These are phyloP conservation scores for Linyphia triangularis DNA, from an alignment of 2,888 invertebrate species.

Conservation along the genomic window DNA sequence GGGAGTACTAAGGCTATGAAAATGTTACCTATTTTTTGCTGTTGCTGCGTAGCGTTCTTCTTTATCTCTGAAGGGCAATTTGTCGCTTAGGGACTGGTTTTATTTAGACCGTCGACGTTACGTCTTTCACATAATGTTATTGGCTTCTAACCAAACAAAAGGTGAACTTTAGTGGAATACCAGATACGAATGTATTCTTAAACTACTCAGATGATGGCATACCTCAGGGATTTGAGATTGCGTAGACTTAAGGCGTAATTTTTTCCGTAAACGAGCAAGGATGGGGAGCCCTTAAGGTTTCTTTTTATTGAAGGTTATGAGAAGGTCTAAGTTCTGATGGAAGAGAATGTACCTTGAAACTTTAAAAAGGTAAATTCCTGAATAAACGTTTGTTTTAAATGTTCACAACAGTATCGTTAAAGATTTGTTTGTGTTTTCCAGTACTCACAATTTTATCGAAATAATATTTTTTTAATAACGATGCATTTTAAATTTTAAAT, in stretches of 20 bases:
- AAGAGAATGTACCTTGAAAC: constrained; percentile 24
- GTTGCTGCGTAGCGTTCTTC: background rate
- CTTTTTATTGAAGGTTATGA: constrained; percentile 50
- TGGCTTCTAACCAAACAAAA: constrained; percentile 71
- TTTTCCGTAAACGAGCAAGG: constrained; percentile 44
- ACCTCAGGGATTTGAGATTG: constrained; percentile 65
- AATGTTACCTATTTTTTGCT: constrained; percentile 48
- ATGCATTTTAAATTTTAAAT: no score
- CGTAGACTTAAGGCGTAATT: constrained; percentile 52
- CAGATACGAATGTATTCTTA: constrained; percentile 70
- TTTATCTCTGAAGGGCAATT: constrained; percentile 62
- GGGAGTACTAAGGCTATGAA: constrained; percentile 53
- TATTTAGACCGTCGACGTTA: constrained; percentile 64
- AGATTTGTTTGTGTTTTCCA: no score
- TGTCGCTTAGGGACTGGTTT: constrained; percentile 62
- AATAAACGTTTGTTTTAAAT: no score
- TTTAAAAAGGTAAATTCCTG: no score
- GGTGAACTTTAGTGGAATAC: constrained; percentile 62
- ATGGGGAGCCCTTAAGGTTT: constrained; percentile 34
- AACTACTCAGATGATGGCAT: constrained; percentile 62
- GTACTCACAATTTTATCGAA: no score
- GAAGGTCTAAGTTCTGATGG: constrained; percentile 20
- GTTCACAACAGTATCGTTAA: no score
- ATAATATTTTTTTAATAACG: no score
- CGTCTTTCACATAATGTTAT: constrained; percentile 56